phyloP scores from a whole-genome alignment of 2,888 invertebrate genomes.

The Oxytorus armatus region DNA sequence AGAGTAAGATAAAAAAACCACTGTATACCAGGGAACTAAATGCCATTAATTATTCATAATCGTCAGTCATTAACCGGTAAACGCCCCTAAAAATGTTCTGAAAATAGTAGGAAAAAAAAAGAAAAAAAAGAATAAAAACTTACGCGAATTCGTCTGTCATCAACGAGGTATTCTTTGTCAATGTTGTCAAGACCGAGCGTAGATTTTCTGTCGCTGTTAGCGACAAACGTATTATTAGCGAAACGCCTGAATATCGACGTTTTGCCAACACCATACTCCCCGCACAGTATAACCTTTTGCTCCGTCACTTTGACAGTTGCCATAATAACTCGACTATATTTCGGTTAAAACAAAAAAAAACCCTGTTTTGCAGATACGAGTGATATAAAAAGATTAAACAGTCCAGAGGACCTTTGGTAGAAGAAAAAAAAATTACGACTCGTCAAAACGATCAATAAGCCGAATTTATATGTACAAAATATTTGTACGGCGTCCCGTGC shows the following conservation, averaged over 20 bases:
- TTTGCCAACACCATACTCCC: conserved; percentile 98
- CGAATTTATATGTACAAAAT: too few relatives aligned
- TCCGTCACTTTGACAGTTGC: conserved; percentile 93
- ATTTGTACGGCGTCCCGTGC: background rate
- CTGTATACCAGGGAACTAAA: background rate
- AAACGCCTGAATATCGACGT: conserved; percentile 96
- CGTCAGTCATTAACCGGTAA: background rate
- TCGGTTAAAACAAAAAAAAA: too few relatives aligned
- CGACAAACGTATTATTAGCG: conserved; percentile 95
- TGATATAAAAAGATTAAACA: too few relatives aligned
- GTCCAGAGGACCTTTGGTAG: background rate
- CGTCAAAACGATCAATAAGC: too few relatives aligned
- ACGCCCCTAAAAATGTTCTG: background rate
- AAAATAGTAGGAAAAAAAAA: background rate
- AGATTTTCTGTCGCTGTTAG: conserved; percentile 92
- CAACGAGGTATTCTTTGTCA: conserved; percentile 91
- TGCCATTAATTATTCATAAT: background rate
- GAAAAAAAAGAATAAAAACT: conserved; percentile 73
- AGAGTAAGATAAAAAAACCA: background rate
- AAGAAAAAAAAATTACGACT: too few relatives aligned
- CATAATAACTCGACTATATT: conserved; percentile 85
- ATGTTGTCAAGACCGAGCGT: conserved; percentile 97
- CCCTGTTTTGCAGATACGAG: too few relatives aligned
- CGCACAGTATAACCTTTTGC: conserved; percentile 96
- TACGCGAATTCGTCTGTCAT: conserved; percentile 92